These are phyloP conservation scores for Pyrocoelia pectoralis DNA, from an alignment of 2,888 invertebrate species.

Conservation along the genomic window DNA sequence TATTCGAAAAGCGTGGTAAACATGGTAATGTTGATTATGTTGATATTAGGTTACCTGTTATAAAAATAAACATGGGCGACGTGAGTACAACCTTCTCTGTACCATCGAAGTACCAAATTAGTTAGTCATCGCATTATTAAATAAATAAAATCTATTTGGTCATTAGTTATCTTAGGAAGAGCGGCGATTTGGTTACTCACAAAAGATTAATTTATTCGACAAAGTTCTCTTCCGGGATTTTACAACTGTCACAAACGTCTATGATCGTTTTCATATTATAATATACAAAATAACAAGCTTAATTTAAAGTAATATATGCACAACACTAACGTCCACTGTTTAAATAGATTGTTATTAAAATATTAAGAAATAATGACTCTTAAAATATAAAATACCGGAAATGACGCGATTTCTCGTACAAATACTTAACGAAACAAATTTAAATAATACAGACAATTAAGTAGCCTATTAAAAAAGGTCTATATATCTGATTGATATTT, in stretches of 20 bases:
- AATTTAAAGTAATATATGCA: conserved; percentile 24
- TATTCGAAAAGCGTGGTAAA: no score
- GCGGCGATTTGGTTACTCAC: not conserved
- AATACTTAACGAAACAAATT: conserved; percentile 44
- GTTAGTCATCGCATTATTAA: no score
- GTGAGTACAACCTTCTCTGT: no score
- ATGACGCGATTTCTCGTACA: conserved; percentile 50
- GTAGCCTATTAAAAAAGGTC: conserved; percentile 53
- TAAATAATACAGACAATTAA: conserved; percentile 56
- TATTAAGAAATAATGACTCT: conserved; percentile 49
- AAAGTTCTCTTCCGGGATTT: not conserved
- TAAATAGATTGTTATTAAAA: conserved; percentile 34
- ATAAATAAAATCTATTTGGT: no score
- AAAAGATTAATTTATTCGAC: not conserved
- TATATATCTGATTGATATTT: conserved; percentile 51
- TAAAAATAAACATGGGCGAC: no score
- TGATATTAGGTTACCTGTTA: no score
- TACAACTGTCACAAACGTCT: not conserved
- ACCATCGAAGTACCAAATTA: no score
- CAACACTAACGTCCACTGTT: conserved; percentile 15
- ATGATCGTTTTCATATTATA: not conserved
- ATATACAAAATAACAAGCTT: not conserved
- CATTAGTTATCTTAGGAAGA: no score
- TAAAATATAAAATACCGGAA: conserved; percentile 48
- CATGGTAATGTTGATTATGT: no score